These are phyloP conservation scores for Clarias fuscus DNA, from an alignment of 2,797 vertebrate genomes.

Conservation along the genomic window DNA sequence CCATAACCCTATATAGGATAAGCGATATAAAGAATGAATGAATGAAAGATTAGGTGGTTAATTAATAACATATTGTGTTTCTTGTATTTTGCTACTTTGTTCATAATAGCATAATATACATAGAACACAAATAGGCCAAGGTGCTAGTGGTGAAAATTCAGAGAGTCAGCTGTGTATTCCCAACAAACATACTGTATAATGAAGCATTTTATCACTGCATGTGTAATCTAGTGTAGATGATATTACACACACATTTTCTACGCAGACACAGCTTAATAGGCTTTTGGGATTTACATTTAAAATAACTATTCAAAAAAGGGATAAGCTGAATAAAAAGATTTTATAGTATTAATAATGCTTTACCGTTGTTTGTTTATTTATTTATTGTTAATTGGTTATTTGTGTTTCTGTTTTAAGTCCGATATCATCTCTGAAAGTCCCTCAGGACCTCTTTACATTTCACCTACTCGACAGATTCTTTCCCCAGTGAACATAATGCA, in stretches of 20 bases:
- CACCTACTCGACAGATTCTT: background rate
- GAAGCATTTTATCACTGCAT: slow-evolving; percentile 19
- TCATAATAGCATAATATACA: background rate
- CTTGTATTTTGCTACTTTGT: background rate
- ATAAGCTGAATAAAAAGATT: background rate
- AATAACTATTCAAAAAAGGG: background rate
- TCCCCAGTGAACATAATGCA: background rate
- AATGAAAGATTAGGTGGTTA: background rate
- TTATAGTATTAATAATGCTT: background rate
- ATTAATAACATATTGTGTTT: background rate
- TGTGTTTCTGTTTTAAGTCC: background rate
- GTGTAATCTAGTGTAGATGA: background rate
- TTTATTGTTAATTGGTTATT: background rate
- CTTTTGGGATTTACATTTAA: background rate
- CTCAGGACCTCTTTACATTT: background rate
- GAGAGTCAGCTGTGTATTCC: background rate
- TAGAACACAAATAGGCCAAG: slow-evolving; percentile 1
- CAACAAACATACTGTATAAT: slow-evolving; percentile 6
- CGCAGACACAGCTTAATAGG: slow-evolving; percentile 12
- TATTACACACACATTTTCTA: background rate
- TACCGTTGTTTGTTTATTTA: background rate
- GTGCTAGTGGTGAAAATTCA: background rate
- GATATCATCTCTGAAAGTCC: background rate
- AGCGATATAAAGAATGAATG: too few species aligned
- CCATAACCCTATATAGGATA: too few species aligned